Evolutionary conservation across 2,888 invertebrate genomes (phyloP), one percentile per base, ranked within the genome.

Genomic region (Drosophila mimica): DNA sequence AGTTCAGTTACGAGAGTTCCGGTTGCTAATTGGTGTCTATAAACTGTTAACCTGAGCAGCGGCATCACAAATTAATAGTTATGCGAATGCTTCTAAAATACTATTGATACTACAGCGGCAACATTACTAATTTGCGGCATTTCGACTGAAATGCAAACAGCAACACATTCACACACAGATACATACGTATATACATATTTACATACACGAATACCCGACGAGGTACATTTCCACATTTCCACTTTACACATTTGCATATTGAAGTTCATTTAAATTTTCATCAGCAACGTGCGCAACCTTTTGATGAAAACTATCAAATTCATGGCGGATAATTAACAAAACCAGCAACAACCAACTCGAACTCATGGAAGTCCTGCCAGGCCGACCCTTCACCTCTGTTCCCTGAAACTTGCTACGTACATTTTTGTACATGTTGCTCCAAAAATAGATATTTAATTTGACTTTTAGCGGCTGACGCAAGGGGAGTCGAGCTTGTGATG

Each of bases 251-350:
- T 89, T 89, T 84, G 89, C 89, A 84, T 84, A 89, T 79, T 76
- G 76, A 73, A 82, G 79, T 84, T 82, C 75, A 81, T 83, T 89
- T 81, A 75, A 81, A 76, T 70, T 80, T 76, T 69, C 81, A 72
- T 71, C 81, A 80, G 57, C 36, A 70, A 63, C 65, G 58, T 34
- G 43, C 59, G 67, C 59, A 69, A 69, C 78, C 78, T 79, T 79
- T 79, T 79, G 82, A 79, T 78, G 90, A 76, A 88, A 84, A 89
- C 88, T 85, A 80, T 83, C 85, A 85, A 88, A 83, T 88, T 88
- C 88, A 88, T 86, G 80, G 74, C 73, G 81, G 79, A 79, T 83
- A 86, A 86, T 86, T 86, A 86, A 83, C 80, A 83, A 72, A 72
- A 63, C 56, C 72, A 75, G 20, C 58, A 57, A 40, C 56, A 30